Percentiles rank a stretch among this genome's conserved stretches.
Conservation (phyloP, 2,113 vertebrate species). For the Chionis minor region DNA sequence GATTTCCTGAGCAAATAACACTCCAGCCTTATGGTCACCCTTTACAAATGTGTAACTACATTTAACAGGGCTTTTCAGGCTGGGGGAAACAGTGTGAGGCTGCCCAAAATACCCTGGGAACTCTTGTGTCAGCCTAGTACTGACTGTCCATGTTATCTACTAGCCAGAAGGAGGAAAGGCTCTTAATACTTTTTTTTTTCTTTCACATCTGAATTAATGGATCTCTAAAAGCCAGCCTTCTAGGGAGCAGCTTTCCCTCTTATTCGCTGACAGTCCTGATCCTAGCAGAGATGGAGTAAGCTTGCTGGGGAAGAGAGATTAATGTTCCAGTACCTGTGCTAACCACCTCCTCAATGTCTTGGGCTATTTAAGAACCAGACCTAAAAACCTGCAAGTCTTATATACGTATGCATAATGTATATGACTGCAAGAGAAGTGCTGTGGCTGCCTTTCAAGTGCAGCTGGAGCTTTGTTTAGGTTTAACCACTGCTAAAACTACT, state of each 20-base stretch:
- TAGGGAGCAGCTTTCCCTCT: not conserved
- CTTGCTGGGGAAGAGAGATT: not conserved
- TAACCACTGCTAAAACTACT: not conserved
- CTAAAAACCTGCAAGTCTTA: not conserved
- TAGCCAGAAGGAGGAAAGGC: not conserved
- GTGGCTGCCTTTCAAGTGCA: not conserved
- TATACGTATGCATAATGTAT: not conserved
- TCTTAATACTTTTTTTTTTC: not conserved
- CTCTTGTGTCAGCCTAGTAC: not conserved
- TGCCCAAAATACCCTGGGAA: not conserved
- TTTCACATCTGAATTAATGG: not conserved
- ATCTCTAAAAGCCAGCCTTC: not conserved
- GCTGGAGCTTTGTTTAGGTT: not conserved
- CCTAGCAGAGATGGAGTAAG: not conserved
- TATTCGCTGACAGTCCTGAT: not conserved
- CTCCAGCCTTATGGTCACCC: not conserved
- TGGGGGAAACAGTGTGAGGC: not conserved
- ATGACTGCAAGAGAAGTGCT: not conserved
- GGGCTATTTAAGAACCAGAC: not conserved
- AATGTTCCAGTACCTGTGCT: not conserved
- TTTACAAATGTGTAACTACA: not conserved
- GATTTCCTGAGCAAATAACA: not conserved
- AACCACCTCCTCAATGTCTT: not conserved
- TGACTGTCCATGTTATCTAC: rapidly evolving
- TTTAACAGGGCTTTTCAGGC: not conserved